Evolutionary conservation across 2,888 invertebrate genomes (phyloP), one percentile per base, ranked within the genome.

Genomic region (Emesis russula): DNA sequence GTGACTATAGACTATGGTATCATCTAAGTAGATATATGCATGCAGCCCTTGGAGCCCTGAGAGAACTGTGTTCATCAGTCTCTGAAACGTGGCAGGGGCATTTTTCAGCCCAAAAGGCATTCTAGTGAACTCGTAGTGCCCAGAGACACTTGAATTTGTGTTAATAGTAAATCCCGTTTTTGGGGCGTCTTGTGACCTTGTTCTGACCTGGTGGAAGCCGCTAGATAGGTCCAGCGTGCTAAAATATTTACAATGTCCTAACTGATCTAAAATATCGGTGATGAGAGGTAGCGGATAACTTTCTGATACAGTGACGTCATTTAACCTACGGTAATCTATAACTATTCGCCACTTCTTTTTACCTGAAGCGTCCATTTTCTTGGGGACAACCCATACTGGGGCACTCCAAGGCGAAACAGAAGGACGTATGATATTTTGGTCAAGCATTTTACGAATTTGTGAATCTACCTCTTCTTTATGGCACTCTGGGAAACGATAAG

Each of bases 401-500:
- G 68, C 68, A 68, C 68, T 68, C 68, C 68, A 70, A 70, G 91
- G 91, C 4, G 89, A 90, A 48, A 75, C 44, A 36, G 83, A 90
- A 11, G 89, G 85, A 1, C 79, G 58, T 74, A 93, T 92, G 3
- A 93, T 91, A 44, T 89, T 81, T 85, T 89, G 63, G 11, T 58
- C 76, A 1, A 77, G 63, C 76, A 77, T 77, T 53, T 77, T 66
- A 3, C 53, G 15, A 18, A 93, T 88, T 81, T 91, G 89, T 6
- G 44, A 77, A 11, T 88, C 83, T 1, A 90, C 87, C 87, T 90
- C 93, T 36, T 33, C 11, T 31, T 33, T 70, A 5, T 70, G 89
- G n/a, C 84, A 86, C 77, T 93, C 89, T 7, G 91, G 91, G 33
- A 91, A 93, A 0, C 91, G 86, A 77, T 91, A 93, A 1, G 87